These are phyloP conservation scores for Saxidomus purpurata DNA, from an alignment of 1,140 invertebrate species.

Conservation along the genomic window DNA sequence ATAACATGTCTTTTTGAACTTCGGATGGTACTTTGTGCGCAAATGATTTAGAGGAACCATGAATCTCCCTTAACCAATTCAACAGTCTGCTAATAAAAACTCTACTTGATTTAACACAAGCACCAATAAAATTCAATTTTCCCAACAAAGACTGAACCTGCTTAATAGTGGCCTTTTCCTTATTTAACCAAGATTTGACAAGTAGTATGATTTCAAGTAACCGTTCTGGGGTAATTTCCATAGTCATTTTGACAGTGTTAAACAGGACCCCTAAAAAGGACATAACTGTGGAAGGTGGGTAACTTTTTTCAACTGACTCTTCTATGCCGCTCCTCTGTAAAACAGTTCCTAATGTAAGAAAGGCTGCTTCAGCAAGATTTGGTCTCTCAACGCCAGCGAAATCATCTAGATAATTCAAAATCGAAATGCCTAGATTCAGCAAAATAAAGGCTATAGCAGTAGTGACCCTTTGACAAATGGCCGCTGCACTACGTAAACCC, in stretches of 20 bases:
- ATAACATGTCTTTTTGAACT: slow-evolving; percentile 46
- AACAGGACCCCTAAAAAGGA: not conserved
- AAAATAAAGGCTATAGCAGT: slow-evolving; percentile 1
- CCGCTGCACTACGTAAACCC: not conserved
- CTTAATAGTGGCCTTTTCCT: not conserved
- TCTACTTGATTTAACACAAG: not conserved
- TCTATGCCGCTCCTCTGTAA: not conserved
- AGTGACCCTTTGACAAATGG: slow-evolving; percentile 32
- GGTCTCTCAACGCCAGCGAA: not conserved
- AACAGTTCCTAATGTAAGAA: not conserved
- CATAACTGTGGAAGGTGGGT: not conserved
- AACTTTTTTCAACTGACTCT: not conserved
- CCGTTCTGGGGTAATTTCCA: not conserved
- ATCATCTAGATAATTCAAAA: slow-evolving; percentile 37
- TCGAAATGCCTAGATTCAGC: not conserved
- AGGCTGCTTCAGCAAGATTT: not conserved
- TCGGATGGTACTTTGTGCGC: not conserved
- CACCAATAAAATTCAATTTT: slow-evolving; percentile 16
- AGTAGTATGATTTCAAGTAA: slow-evolving; percentile 2
- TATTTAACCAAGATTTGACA: slow-evolving; percentile 8
- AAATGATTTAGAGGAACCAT: not conserved
- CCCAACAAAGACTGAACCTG: slow-evolving; percentile 33
- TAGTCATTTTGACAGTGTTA: not conserved
- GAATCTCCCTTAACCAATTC: not conserved
- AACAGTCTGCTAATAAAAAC: no score